Base-by-base conservation (phyloP, 2,888 invertebrate genomes). In the Drosophila dives region DNA sequence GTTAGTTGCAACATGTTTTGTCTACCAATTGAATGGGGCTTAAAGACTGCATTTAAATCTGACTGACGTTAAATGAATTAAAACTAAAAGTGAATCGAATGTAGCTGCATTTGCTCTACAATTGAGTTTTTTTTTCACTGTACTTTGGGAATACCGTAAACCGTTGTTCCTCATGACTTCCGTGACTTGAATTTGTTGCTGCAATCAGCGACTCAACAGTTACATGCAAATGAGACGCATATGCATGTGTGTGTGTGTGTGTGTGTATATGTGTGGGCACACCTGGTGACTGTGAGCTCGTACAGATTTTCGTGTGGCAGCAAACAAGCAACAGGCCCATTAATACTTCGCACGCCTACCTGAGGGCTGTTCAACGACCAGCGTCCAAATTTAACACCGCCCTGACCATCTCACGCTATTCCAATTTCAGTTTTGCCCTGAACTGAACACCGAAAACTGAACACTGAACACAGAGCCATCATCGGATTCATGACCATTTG, bases 351-450 rank as follows among this genome's bases (percentile, higher is more conserved):
- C 40, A 70, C 69, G 69, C 80, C 83, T 67, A 74, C 55, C 67
- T 56, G 72, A 65, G 51, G 71, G 66, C 59, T 36, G 33, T 51
- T 72, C 26, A 53, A n/a, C 54, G 40, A 50, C n/a, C 63, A 72
- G 64, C 48, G 76, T 80, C 76, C 76, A 42, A 42, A 38, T 45
- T 45, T 4, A 33, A 67, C 20, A 55, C 50, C 76, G 67, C 89
- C 89, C 89, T 89, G 83, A 84, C 80, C 85, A 87, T 79, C 85
- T 87, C 83, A 87, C 69, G 76, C 67, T 72, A 67, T 58, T 75
- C 53, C 72, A 55, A 75, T 73, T 79, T 77, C 58, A 53, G 55
- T 50, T 45, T 62, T 36, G 54, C 73, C 73, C 54, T 73, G 66
- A 58, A 64, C 62, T 26, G 36, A 54, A 36, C 54, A 34, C 17